Conservation (phyloP, 2,797 vertebrate genomes). For the Natrix natrix region DNA sequence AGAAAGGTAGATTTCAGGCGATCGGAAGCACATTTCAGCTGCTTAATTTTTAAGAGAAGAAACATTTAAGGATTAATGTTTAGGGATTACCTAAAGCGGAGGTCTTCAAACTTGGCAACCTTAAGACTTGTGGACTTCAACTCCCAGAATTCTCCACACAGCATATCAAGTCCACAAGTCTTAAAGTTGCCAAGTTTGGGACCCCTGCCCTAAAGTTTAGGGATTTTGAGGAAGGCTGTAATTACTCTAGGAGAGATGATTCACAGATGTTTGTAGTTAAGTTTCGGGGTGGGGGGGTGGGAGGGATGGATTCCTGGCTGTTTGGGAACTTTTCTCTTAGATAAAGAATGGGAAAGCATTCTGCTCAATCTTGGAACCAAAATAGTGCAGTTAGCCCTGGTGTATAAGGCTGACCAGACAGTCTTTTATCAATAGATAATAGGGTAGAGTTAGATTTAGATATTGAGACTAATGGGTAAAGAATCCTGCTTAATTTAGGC, state of each 20-base stretch:
- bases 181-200: too few relatives aligned
- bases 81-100: background rate
- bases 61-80: background rate
- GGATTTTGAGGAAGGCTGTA: background rate
- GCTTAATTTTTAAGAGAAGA: background rate
- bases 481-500: background rate
- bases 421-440: background rate
- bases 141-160: too few relatives aligned
- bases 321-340: background rate
- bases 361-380: background rate
- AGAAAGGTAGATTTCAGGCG: background rate
- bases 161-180: too few relatives aligned
- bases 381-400: background rate
- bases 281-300: background rate
- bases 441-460: background rate
- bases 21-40: background rate
- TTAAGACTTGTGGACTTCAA: too few relatives aligned
- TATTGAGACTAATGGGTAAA: background rate
- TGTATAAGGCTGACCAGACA: background rate
- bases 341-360: background rate
- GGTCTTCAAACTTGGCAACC: too few relatives aligned
- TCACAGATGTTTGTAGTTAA: background rate
- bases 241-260: background rate
- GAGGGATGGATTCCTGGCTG: too few relatives aligned
- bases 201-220: background rate